These are phyloP conservation scores for Ivindomyrus marchei DNA, from an alignment of 2,113 vertebrate species.

Conservation along the genomic window DNA sequence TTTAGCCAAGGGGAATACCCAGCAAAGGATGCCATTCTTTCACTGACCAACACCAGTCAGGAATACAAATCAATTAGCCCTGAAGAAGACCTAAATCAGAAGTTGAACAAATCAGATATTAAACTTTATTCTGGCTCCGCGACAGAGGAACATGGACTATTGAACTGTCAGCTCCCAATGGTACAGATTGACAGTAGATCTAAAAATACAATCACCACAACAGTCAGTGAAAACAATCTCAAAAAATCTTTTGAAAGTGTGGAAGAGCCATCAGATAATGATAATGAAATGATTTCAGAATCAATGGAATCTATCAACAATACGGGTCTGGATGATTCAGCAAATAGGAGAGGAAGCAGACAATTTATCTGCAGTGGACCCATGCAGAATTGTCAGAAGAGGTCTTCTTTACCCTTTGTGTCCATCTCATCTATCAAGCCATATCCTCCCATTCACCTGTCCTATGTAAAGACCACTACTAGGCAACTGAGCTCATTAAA, in stretches of 20 bases:
- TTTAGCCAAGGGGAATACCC: conserved; percentile 36
- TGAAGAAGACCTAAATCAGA: conserved; percentile 25
- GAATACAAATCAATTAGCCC: not conserved
- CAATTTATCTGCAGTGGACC: conserved; percentile 39
- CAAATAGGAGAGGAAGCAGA: conserved; percentile 43
- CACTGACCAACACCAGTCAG: not conserved
- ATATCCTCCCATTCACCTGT: conserved; percentile 75
- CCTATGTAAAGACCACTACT: conserved; percentile 93
- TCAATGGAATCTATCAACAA: conserved; percentile 51
- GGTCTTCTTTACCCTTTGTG: conserved; percentile 47
- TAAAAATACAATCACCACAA: conserved; percentile 46
- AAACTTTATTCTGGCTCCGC: conserved; percentile 38
- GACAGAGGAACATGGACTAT: conserved; percentile 43
- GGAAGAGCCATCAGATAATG: conserved; percentile 48
- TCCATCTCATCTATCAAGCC: conserved; percentile 46
- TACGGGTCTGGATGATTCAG: conserved; percentile 47
- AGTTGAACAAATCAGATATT: conserved; percentile 30
- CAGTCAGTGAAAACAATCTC: conserved; percentile 54
- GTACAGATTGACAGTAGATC: conserved; percentile 48
- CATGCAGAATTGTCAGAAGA: conserved; percentile 47
- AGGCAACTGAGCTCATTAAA: conserved; percentile 82
- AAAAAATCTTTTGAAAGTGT: conserved; percentile 56
- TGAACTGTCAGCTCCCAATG: conserved; percentile 27
- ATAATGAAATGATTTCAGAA: conserved; percentile 48
- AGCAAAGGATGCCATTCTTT: not conserved